phyloP scores from a whole-genome alignment of 2,113 vertebrate species.

The Theristicus caerulescens region DNA sequence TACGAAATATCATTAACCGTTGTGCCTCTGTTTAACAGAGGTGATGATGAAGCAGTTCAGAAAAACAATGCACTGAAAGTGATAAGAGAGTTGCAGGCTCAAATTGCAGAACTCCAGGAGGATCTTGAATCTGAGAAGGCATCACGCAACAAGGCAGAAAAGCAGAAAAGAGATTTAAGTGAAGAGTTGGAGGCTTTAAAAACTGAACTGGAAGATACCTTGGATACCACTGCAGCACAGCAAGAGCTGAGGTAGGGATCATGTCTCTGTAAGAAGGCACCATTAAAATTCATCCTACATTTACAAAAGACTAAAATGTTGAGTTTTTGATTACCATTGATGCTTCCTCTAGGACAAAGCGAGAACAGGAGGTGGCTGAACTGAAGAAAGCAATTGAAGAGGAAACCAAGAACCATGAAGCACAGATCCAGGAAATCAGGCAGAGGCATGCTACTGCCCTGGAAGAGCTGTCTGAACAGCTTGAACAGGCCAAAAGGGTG shows the following conservation, averaged over 20 bases:
- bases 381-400: constrained; percentile 98
- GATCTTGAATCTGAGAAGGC: constrained; percentile 94
- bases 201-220: constrained; percentile 94
- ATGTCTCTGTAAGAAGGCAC: background rate
- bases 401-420: constrained; percentile 93
- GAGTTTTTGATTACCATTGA: background rate
- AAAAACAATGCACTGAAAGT: constrained; percentile 94
- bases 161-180: constrained; percentile 94
- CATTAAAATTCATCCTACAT: background rate
- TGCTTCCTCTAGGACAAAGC: constrained; percentile 82
- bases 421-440: constrained; percentile 95
- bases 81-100: constrained; percentile 93
- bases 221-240: constrained; percentile 96
- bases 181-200: constrained; percentile 97
- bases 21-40: constrained; percentile 70
- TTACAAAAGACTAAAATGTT: background rate
- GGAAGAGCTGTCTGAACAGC: constrained; percentile 94
- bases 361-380: constrained; percentile 96
- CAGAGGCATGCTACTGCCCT: constrained; percentile 87
- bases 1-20: background rate
- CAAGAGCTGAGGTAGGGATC: constrained; percentile 90
- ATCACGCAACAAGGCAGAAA: constrained; percentile 93
- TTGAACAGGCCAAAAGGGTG: constrained; percentile 96
- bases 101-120: constrained; percentile 93
- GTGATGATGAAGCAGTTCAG: constrained; percentile 88